phyloP scores from a whole-genome alignment of 2,888 invertebrate genomes.

The Cenopis cana region DNA sequence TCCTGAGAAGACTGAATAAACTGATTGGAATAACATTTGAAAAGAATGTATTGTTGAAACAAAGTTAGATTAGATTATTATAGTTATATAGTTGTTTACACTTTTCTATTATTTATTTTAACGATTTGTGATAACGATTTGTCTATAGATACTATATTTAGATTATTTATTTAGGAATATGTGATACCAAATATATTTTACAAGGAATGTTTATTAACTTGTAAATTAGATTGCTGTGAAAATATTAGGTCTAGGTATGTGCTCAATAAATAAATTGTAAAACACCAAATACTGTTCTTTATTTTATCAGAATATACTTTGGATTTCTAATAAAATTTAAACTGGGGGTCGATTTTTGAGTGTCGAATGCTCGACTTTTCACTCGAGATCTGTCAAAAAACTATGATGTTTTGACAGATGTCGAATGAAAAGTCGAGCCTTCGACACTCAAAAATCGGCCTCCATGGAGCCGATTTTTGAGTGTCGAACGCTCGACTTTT shows the following conservation, averaged over 20 bases:
- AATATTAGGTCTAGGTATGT: conserved; percentile 1
- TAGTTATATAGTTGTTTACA: conserved; percentile 15
- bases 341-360: too few species aligned
- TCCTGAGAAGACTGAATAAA: conserved; percentile 60
- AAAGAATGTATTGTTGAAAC: conserved; percentile 12
- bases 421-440: too few species aligned
- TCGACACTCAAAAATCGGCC: too few species aligned
- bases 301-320: background rate
- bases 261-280: conserved; percentile 12
- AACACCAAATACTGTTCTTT: background rate
- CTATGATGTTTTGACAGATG: too few species aligned
- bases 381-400: too few species aligned
- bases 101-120: conserved; percentile 14
- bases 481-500: too few species aligned
- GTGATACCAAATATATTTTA: conserved; percentile 26
- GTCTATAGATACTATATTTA: conserved; percentile 17
- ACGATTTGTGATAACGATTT: conserved; percentile 32
- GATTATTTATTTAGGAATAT: conserved; percentile 34
- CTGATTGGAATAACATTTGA: conserved; percentile 3
- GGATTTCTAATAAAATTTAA: too few species aligned
- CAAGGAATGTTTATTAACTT: conserved; percentile 2
- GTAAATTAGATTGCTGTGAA: conserved; percentile 1
- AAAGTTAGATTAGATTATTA: conserved; percentile 9
- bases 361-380: too few species aligned
- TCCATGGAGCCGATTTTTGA: too few species aligned